Base-by-base conservation (phyloP, 2,113 vertebrate species). In the Calypte anna region DNA sequence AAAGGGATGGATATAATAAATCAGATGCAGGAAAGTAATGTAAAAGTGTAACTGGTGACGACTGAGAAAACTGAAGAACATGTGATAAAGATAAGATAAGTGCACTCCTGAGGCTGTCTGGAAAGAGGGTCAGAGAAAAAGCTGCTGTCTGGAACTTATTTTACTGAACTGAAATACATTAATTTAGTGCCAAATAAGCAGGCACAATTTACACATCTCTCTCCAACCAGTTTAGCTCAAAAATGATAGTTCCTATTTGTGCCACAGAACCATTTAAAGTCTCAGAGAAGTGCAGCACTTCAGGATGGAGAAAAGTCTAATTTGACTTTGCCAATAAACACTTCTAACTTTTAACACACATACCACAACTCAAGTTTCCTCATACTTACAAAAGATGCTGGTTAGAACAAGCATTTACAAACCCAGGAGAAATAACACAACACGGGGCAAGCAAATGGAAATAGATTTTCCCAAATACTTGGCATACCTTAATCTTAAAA, bases 121-220 rank as follows among this genome's bases (percentile, higher is more conserved):
- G 59, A 81, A 93, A 57, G 33, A 77, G 30, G 86, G 73, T 83
- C 88, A 84, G 40, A 87, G 77, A 80, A 88, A 85, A 95, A 88
- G 30, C 80, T 81, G 44, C 94, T 86, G 91, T 55, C 91, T 96
- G 83, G 77, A 92, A 93, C 33, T 90, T 86, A 53, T 67, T 93
- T 64, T 91, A 27, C 46, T 16, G 88, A 36, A 54, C 31, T 31
- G 91, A 96, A 95, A 95, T 84, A 94, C 88, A 68, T 73, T 94
- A 90, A 97, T 97, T 97, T 94, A 72, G 78, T 88, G 90, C 93
- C 96, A 96, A 97, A 95, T 77, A 91, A 97, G 93, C 89, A 70
- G 94, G 93, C 92, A 94, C 88, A 96, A 97, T 86, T 94, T 96
- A 97, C 91, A 96, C 96, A 75, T 91, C 95, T 96, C 97, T 91